Base-by-base conservation (phyloP, 1,140 invertebrate species). In the Chelonus insularis region DNA sequence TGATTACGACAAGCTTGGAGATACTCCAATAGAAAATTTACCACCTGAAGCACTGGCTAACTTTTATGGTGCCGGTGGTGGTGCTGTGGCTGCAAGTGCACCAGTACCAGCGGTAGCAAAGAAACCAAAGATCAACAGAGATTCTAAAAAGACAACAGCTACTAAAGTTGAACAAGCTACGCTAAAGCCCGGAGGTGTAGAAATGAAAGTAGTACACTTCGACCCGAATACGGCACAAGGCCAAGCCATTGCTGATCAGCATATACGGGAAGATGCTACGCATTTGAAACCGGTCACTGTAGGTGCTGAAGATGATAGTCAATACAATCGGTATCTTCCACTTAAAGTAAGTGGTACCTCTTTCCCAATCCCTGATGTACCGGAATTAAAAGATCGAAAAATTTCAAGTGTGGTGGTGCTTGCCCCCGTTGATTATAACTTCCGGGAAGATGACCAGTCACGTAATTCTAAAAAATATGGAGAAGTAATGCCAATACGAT, bases 1-100 rank as follows among this genome's bases (percentile, higher is more conserved):
- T 29, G 90, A 93, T 76, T 93, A 92, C 64, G 91, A 93, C 71
- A 94, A 94, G 82, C 87, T 93, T 29, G 91, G 91, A n/a, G 91
- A 92, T 68, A 93, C 91, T 58, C 86, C 91, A 6, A 83, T 93
- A 43, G 91, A 93, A 65, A 91, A 89, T 62, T 76, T 94, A 48
- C 91, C 91, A n/a, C 91, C 91, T 8, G 91, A 93, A 72, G 91
- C 93, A 57, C 74, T 94, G 55, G 90, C 90, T 16, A 91, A 93
- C 72, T 91, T 93, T 72, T 92, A 91, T 68, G 86, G 88, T 12
- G 89, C 89, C 8, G 91, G 90, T 25, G 89, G 89, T 55, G 88
- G 88, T 56, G 72, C 78, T 1, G 75, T 78, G 2, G 83, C 88
- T 4, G 86, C 86, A 37, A 91, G 89, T 68, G 89, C 89, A 67